These are phyloP conservation scores for Synergus japonicus DNA, from an alignment of 2,888 invertebrate genomes.

Conservation along the genomic window DNA sequence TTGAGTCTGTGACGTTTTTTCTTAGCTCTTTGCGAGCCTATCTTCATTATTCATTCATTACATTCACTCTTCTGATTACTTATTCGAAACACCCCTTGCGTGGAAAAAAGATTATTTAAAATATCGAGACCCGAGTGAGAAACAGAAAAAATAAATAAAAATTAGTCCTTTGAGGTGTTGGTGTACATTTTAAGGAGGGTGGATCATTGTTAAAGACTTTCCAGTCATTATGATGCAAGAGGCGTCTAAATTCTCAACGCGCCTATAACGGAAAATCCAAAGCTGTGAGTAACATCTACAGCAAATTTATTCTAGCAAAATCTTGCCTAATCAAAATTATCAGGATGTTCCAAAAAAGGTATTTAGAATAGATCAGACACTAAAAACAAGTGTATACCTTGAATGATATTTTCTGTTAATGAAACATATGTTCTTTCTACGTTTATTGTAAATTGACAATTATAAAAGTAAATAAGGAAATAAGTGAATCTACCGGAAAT, in stretches of 20 bases:
- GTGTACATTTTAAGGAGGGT: background rate
- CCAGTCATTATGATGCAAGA: conserved; percentile 27
- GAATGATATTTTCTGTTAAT: background rate
- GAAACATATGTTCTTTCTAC: too few relatives aligned
- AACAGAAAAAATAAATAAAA: conserved; percentile 21
- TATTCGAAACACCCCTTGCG: conserved; percentile 8
- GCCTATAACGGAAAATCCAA: conserved; percentile 20
- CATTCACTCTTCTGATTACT: background rate
- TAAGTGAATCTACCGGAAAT: background rate
- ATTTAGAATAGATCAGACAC: background rate
- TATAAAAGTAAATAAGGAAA: background rate
- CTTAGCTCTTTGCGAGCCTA: too few relatives aligned
- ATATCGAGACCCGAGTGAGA: background rate
- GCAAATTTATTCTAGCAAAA: background rate
- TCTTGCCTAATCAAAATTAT: background rate
- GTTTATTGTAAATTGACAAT: too few relatives aligned
- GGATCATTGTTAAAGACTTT: conserved; percentile 9
- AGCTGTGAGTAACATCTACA: background rate
- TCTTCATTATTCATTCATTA: background rate
- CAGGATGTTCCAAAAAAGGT: background rate
- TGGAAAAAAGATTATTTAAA: conserved; percentile 2
- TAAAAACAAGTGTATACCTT: background rate
- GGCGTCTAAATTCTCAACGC: conserved; percentile 30
- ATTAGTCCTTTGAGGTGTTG: conserved; percentile 1
- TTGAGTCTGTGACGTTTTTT: too few relatives aligned